Evolutionary conservation across 1,140 invertebrate species (phyloP), one percentile per base, ranked within the genome.

Genomic region (Solenopsis fugax): DNA sequence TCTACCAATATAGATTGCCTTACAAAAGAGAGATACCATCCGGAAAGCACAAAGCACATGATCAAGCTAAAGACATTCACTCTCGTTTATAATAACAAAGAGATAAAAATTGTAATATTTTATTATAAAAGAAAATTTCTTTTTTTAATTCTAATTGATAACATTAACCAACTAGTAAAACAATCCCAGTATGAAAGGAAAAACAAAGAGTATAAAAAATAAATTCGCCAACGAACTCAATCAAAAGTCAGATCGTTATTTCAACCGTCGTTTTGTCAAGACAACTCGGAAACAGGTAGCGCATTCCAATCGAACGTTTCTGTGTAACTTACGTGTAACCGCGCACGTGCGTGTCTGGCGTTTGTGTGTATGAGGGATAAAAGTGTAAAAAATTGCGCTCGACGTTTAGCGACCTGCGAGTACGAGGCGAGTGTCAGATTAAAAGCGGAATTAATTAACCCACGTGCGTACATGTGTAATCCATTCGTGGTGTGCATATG

Each of bases 371-470:
- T 2, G n/a, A 81, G 4, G 54, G 34, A 41, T n/a, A 64, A 52
- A 16, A 45, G 37, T 7, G 24, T 67, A 69, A 21, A 50, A 86
- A 24, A 16, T 6, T 76, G 12, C 1, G 29, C 34, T 76, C 41
- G 58, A 85, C 34, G 45, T 48, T 76, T 85, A 60, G 62, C 18
- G 24, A 65, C 45, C 24, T 69, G 29, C 24, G 48, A 69, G 65
- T 52, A 75, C 13, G n/a, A 75, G 21, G 54, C 52, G 9, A 21
- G 21, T 7, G 13, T 82, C 16, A 52, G 67, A 87, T 75, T 62
- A 58, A 60, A 67, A 65, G 16, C 29, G 18, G 48, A 80, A 88
- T 82, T 87, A 88, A 87, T 88, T 88, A 87, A 52, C 48, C 62
- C 10, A 18, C 18, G 12, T 50, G 12, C 18, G 12, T 50, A 64